Base-by-base conservation (phyloP, 2,113 vertebrate species). In the Clinocottus analis region DNA sequence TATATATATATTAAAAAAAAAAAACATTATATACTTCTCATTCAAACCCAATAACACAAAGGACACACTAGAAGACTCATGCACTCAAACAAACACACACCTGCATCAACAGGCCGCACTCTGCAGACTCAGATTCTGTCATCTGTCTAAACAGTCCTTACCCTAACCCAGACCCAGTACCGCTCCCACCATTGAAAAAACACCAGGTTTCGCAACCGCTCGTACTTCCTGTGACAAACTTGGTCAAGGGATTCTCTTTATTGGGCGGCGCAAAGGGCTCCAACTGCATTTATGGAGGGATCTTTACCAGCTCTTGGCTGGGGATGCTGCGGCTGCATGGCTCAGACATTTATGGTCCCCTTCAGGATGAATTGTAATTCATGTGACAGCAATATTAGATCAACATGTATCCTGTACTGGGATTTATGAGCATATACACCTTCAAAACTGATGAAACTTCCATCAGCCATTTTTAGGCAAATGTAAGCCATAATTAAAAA, bases 91-190 rank as follows among this genome's bases (percentile, higher is more conserved):
- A 65, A 87, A 60, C 72, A 65, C 85, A 90, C 93, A 94, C 93
- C 91, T 93, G 88, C 86, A 80, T 92, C 92, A 93, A 92, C 88
- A 92, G 85, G 71, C 86, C 88, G 85, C 84, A 66, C 73, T 89
- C 33, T 4, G 33, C 90, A 87, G 85, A 85, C 76, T 66, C 19
- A 65, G 78, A 85, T 82, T 85, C 69, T 5, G 68, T 91, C 89
- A 92, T 92, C 93, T 94, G 93, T 93, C 63, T 21, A 92, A 94
- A 92, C 90, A 93, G 72, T 68, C 72, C 80, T 83, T 66, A 33
- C 71, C 63, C 80, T 81, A 84, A 90, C 79, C 75, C 82, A 71
- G 87, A 90, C 84, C 84, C 68, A 85, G 17, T 29, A 61, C 61
- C 70, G 67, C 78, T 82, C 79, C 84, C 78, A 81, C 63, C 49